Evolutionary conservation across 2,888 invertebrate species (phyloP), one percentile per base, ranked within the genome.

Genomic region (Exephanes ischioxanthus): DNA sequence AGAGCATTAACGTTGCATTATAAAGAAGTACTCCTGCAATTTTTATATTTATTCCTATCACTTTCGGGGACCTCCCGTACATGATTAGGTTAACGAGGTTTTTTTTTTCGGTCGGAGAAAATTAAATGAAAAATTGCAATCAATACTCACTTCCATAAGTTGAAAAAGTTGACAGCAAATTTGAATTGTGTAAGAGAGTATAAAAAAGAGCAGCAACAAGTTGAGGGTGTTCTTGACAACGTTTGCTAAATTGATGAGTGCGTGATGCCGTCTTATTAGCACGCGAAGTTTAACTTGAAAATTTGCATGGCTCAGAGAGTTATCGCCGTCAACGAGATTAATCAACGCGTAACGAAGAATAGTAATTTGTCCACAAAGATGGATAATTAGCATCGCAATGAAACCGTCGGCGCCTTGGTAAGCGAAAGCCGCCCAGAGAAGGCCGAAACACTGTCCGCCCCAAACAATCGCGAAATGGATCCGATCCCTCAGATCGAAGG

Each of bases 331-430:
- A 51, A 71, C 9, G 4, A 71, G 48, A 53, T 71, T 71, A 1
- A 30, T 51, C n/a, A 71, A 9, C 37, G 41, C 26, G n/a, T 73
- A 70, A 61, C 22, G 73, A 55, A 45, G 41, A 22, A 41, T 78
- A 9, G 82, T 72, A 14, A 91, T 45, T 66, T 91, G 91, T 2
- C 89, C 89, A 53, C 91, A 91, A 5, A 91, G 55, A 55, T 91
- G 91, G 14, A 91, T 53, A 2, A 91, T 87, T 1, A 91, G 55
- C 3, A 90, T 86, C 0, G 85, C 86, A 4, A 91, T 70, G 11
- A 89, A 89, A 0, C 88, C 78, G 19, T 92, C 92, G 19, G 88
- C 84, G 0, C 85, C 85, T 19, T 89, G 87, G 51, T 89, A 92
- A 14, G 86, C 87, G 19, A 88, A 19, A 3, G 55, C 11, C 22